Percentiles rank a stretch among this genome's conserved stretches.
Evolutionary conservation across 2,888 invertebrate species (phyloP).

Genomic region (Pantelozetes paolii): DNA sequence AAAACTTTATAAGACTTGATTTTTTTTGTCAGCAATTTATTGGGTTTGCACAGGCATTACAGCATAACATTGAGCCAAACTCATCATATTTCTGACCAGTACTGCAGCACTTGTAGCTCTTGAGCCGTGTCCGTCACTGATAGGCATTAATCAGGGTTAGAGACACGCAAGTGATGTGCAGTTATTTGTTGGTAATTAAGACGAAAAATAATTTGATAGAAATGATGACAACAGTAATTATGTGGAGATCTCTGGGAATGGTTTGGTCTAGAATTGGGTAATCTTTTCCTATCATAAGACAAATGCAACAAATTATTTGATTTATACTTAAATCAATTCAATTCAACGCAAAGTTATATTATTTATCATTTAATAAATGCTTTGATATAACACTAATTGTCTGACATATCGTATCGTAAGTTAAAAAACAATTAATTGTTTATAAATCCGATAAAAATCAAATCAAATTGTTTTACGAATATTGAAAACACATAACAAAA

Average conservation of each 20-base stretch:
- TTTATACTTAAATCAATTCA: slow-evolving; percentile 5
- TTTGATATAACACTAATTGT: slow-evolving; percentile 1
- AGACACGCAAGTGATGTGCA: slow-evolving; percentile 14
- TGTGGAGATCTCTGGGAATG: neutral
- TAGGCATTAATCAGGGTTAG: neutral
- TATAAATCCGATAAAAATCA: slow-evolving; percentile 1
- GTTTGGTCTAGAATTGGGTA: slow-evolving; percentile 19
- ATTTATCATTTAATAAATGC: neutral
- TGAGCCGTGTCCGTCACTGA: neutral
- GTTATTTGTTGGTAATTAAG: slow-evolving; percentile 25
- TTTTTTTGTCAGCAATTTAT: no score
- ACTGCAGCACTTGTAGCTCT: neutral
- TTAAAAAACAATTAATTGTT: slow-evolving; percentile 28
- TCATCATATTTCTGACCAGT: neutral
- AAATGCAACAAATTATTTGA: slow-evolving; percentile 3
- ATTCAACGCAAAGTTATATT: slow-evolving; percentile 8
- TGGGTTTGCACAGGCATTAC: no score
- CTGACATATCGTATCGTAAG: neutral
- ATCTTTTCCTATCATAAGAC: neutral
- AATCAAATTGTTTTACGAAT: slow-evolving; percentile 18
- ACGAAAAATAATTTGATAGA: slow-evolving; percentile 28
- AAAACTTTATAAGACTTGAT: no score
- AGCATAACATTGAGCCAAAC: no score
- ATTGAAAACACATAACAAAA: slow-evolving; percentile 26
- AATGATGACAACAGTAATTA: slow-evolving; percentile 25